A percentile compares a stretch with the other conserved stretches of the same genome.
phyloP scores from a whole-genome alignment of 2,113 vertebrate species.

The Ceratotherium simum region DNA sequence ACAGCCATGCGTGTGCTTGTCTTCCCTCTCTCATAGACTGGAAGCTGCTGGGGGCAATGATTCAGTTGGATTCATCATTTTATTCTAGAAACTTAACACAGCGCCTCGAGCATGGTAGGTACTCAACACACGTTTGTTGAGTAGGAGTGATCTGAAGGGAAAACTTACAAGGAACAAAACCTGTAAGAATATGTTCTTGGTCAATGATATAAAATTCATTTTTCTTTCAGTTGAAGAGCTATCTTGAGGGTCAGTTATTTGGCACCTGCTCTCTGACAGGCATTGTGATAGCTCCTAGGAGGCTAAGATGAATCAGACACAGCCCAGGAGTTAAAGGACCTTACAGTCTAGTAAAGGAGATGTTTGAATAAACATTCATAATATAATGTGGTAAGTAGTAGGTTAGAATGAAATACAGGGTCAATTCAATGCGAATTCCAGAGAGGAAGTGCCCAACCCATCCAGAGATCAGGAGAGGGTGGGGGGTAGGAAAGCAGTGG shows the following conservation, averaged over 20 bases:
- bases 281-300: background rate
- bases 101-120: background rate
- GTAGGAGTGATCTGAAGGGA: background rate
- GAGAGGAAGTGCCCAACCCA: background rate
- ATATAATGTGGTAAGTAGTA: background rate
- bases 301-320: background rate
- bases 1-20: background rate
- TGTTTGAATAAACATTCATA: background rate
- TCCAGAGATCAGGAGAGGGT: rapidly evolving
- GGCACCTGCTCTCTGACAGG: background rate
- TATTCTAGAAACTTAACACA: background rate
- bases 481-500: background rate
- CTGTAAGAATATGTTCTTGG: background rate
- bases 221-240: background rate
- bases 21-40: background rate
- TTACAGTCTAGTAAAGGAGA: background rate
- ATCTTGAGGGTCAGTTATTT: background rate
- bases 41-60: background rate
- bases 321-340: background rate
- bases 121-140: background rate
- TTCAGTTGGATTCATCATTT: background rate
- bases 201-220: background rate
- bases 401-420: background rate
- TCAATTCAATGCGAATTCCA: background rate
- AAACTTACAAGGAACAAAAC: background rate